Evolutionary conservation across 1,140 invertebrate genomes (phyloP).

Genomic region (Drosophila ananassae): DNA sequence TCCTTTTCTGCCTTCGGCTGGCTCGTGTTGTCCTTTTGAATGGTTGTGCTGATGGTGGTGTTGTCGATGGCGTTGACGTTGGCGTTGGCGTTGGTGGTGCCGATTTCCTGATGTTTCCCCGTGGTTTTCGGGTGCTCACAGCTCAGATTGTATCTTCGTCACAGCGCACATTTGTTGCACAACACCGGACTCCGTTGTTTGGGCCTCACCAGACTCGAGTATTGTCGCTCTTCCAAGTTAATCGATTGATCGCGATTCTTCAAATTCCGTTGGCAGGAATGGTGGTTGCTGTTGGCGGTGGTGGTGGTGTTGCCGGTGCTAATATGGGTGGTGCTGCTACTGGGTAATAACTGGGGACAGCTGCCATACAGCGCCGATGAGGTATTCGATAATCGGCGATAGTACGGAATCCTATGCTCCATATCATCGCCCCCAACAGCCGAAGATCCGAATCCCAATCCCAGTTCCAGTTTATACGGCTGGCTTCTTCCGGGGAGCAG

Average conservation of each 20-base stretch:
- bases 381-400: constrained; percentile 79
- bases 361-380: constrained; percentile 79
- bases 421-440: constrained; percentile 70
- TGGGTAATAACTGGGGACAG: constrained; percentile 68
- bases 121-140: constrained; percentile 70
- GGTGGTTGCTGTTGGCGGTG: constrained; percentile 1
- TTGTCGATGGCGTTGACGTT: not conserved
- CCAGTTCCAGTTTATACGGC: constrained; percentile 17
- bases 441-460: constrained; percentile 17
- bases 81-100: constrained; percentile 5
- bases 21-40: constrained; percentile 9
- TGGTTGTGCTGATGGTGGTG: constrained; percentile 3
- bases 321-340: constrained; percentile 28
- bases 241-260: constrained; percentile 18
- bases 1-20: constrained; percentile 4
- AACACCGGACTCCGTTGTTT: constrained; percentile 64
- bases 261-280: constrained; percentile 19
- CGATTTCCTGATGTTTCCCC: constrained; percentile 3
- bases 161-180: constrained; percentile 82
- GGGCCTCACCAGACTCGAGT: constrained; percentile 63
- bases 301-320: constrained; percentile 13
- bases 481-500: constrained; percentile 54
- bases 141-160: constrained; percentile 83
- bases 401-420: constrained; percentile 66
- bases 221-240: constrained; percentile 36